Evolutionary conservation across 2,113 vertebrate species (phyloP).

Genomic region (Coptodon bakossiorum): DNA sequence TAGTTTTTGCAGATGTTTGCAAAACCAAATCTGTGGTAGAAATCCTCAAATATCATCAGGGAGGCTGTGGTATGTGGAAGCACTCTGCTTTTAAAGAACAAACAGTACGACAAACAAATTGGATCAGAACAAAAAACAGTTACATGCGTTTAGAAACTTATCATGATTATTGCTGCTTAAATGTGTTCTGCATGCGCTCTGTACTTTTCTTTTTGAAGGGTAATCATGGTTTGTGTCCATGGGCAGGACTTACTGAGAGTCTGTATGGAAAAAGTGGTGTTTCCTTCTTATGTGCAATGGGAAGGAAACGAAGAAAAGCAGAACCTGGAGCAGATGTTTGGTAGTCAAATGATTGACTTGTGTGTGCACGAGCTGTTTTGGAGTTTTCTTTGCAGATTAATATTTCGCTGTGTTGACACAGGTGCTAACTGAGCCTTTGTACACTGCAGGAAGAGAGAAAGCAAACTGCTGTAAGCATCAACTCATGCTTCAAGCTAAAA

Average conservation of each 20-base stretch:
- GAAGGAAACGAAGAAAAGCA: neutral
- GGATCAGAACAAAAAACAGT: neutral
- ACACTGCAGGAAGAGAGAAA: neutral
- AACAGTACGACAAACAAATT: neutral
- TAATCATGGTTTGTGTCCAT: neutral
- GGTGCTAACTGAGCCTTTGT: neutral
- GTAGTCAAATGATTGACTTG: neutral
- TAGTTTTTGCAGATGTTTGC: neutral
- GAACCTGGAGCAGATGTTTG: neutral
- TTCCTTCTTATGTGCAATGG: neutral
- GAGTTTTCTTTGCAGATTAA: neutral
- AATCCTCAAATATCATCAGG: neutral
- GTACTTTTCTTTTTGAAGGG: neutral
- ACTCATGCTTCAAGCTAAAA: neutral
- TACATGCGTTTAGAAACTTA: fast-evolving
- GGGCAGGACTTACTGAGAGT: neutral
- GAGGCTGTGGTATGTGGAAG: neutral
- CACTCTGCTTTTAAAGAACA: neutral
- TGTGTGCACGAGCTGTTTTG: neutral
- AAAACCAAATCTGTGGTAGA: neutral
- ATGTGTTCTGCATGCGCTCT: neutral
- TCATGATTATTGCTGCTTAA: neutral
- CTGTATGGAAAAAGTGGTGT: neutral
- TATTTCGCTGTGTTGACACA: neutral
- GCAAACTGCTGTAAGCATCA: neutral